These are phyloP conservation scores for Smutsia temminckii DNA, from an alignment of 2,797 vertebrate species.

Conservation along the genomic window DNA sequence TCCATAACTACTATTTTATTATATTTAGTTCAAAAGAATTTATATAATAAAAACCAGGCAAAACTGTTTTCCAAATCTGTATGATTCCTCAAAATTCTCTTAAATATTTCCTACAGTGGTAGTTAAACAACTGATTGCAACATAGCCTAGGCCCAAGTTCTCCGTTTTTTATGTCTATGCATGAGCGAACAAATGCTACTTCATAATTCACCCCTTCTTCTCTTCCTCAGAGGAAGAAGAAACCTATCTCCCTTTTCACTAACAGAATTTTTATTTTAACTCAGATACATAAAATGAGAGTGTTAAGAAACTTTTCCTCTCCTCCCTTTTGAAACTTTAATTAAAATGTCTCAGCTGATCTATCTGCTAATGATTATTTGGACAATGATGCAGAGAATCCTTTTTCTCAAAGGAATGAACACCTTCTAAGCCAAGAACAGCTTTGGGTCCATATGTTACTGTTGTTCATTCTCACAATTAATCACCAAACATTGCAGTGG, in stretches of 20 bases:
- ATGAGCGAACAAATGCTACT: conserved; percentile 8
- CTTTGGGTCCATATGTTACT: conserved; percentile 80
- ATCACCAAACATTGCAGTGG: conserved; percentile 77
- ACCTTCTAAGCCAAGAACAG: conserved; percentile 80
- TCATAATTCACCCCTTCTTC: neutral
- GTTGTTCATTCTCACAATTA: conserved; percentile 78
- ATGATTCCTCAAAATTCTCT: neutral
- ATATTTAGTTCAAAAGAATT: neutral
- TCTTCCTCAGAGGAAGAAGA: conserved; percentile 24
- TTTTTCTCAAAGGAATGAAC: conserved; percentile 77
- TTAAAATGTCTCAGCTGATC: conserved; percentile 76
- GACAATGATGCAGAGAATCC: conserved; percentile 78
- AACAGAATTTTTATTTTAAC: conserved; percentile 55
- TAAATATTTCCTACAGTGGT: neutral
- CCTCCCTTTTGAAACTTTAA: conserved; percentile 70
- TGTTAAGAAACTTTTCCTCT: conserved; percentile 61
- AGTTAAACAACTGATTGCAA: neutral
- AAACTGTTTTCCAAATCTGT: conserved; percentile 2
- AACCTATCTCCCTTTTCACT: neutral
- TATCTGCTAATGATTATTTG: conserved; percentile 80
- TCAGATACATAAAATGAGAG: conserved; percentile 40
- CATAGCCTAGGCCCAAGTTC: neutral
- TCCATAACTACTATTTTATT: neutral
- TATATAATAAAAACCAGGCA: neutral
- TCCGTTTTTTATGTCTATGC: neutral